A percentile compares a stretch with the other conserved stretches of the same genome.
Evolutionary conservation across 2,113 vertebrate species (phyloP).

Genomic region (Guaruba guarouba): DNA sequence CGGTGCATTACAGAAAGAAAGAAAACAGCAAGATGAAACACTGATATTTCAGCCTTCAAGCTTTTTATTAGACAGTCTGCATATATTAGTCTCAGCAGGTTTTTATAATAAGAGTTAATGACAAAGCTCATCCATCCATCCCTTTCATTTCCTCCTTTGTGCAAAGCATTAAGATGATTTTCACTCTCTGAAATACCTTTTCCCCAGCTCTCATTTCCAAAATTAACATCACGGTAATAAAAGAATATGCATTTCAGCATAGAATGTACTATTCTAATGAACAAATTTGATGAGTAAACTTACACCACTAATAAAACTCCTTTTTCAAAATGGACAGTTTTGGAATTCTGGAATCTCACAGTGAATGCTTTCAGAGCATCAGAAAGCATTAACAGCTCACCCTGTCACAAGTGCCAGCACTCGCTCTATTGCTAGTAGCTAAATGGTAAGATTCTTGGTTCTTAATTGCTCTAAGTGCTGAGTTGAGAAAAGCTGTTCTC

Average conservation of each 20-base stretch:
- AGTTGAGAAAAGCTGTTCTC: neutral
- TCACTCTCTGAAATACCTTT: neutral
- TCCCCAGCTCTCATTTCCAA: neutral
- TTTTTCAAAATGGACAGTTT: neutral
- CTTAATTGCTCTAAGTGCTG: neutral
- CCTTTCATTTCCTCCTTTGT: slow-evolving; percentile 21
- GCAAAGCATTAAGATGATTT: neutral
- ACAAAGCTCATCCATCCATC: neutral
- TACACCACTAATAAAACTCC: neutral
- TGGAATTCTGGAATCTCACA: neutral
- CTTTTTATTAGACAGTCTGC: neutral
- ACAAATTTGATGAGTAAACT: neutral
- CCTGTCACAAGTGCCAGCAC: neutral
- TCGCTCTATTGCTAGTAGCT: neutral
- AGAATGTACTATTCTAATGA: neutral
- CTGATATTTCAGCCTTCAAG: neutral
- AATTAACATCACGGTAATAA: neutral
- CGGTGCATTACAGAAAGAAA: neutral
- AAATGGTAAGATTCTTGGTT: neutral
- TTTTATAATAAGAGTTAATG: slow-evolving; percentile 22
- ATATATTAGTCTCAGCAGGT: neutral
- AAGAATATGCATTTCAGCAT: neutral
- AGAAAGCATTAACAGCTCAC: neutral
- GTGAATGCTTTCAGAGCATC: neutral
- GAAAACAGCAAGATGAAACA: neutral